These are phyloP conservation scores for Catocala sponsa DNA, from an alignment of 2,888 invertebrate genomes.

Conservation along the genomic window DNA sequence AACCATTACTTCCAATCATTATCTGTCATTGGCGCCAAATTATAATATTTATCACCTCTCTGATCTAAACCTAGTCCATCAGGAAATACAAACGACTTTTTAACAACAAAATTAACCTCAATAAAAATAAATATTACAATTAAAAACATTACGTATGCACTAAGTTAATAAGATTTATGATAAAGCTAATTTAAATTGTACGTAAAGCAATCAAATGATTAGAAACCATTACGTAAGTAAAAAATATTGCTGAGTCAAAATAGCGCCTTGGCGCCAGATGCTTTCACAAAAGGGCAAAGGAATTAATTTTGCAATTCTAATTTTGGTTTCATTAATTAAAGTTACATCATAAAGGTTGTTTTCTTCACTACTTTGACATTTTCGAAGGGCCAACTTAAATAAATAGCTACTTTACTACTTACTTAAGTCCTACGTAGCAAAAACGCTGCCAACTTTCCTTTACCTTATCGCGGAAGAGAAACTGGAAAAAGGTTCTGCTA, in stretches of 20 bases:
- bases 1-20: too few species aligned
- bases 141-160: slow-evolving; percentile 21
- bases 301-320: slow-evolving; percentile 49
- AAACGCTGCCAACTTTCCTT: too few species aligned
- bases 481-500: too few species aligned
- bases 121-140: slow-evolving; percentile 18
- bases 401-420: too few species aligned
- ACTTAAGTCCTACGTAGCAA: too few species aligned
- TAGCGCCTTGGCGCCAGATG: slow-evolving; percentile 26
- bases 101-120: slow-evolving; percentile 4
- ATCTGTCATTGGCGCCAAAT: too few species aligned
- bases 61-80: background rate
- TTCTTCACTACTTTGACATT: slow-evolving; percentile 27
- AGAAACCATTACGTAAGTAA: slow-evolving; percentile 25
- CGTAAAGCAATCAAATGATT: slow-evolving; percentile 30
- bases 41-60: too few species aligned
- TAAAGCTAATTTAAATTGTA: slow-evolving; percentile 29
- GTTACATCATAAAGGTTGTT: slow-evolving; percentile 36
- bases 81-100: background rate
- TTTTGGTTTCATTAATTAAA: slow-evolving; percentile 38
- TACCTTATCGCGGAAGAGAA: too few species aligned
- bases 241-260: slow-evolving; percentile 27
- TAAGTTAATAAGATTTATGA: slow-evolving; percentile 30
- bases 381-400: slow-evolving; percentile 3
- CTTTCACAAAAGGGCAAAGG: slow-evolving; percentile 49